Evolutionary conservation across 1,140 invertebrate genomes (phyloP).

Genomic region (Planococcus citri): DNA sequence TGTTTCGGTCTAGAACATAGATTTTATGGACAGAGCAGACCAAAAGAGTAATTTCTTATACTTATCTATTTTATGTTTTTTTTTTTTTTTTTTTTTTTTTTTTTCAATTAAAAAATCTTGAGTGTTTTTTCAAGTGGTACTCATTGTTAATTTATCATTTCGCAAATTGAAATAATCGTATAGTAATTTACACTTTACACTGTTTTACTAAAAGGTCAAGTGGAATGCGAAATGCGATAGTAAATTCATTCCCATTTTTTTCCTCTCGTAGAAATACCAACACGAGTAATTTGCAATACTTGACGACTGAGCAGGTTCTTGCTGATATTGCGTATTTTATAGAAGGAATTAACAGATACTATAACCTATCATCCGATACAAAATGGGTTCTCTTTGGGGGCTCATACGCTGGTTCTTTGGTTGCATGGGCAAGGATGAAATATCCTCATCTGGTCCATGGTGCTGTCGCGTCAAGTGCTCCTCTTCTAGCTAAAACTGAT

Average conservation of each 20-base stretch:
- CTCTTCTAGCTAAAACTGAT: slow-evolving; percentile 67
- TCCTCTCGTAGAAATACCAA: background rate
- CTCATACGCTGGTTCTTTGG: slow-evolving; percentile 78
- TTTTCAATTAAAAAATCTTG: too few species aligned
- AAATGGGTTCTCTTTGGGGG: slow-evolving; percentile 89
- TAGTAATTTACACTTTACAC: too few species aligned
- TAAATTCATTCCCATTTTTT: too few species aligned
- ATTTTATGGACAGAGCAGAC: slow-evolving; percentile 83
- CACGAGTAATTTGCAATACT: slow-evolving; percentile 40
- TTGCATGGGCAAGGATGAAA: slow-evolving; percentile 77
- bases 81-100: too few species aligned
- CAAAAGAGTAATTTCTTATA: slow-evolving; percentile 46
- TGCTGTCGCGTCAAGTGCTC: slow-evolving; percentile 73
- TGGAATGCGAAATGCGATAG: too few species aligned
- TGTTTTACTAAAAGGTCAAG: too few species aligned
- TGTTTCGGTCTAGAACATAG: slow-evolving; percentile 80
- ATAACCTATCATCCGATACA: slow-evolving; percentile 44
- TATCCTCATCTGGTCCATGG: slow-evolving; percentile 79
- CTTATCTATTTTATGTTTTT: background rate
- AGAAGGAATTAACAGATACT: slow-evolving; percentile 46
- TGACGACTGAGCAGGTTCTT: slow-evolving; percentile 74
- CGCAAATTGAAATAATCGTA: too few species aligned
- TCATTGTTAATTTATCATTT: too few species aligned
- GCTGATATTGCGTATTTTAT: slow-evolving; percentile 76
- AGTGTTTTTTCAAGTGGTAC: too few species aligned